Evolutionary conservation across 1,140 invertebrate genomes (phyloP), one percentile per base, ranked within the genome.

Genomic region (Forficula auricularia): DNA sequence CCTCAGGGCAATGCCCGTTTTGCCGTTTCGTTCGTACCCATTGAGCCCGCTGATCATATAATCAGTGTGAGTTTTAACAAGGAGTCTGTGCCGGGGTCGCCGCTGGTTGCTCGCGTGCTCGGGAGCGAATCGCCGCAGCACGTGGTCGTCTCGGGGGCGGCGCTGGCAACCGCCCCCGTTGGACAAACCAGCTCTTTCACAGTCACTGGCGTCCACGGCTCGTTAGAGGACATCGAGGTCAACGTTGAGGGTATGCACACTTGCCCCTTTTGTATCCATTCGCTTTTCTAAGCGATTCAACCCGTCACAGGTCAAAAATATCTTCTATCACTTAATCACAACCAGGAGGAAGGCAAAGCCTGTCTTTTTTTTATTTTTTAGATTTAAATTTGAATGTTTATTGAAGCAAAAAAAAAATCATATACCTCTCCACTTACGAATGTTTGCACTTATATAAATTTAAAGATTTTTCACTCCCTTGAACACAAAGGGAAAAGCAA

Each of bases 61-160:
- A 88, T 96, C 48, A 90, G 88, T 59, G 87, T 98, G 10, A 87
- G 88, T 19, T 98, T 98, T 63, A 98, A 98, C 64, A 94, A 95
- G 60, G 76, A 77, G 49, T 60, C 68, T 44, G 73, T 80, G 6
- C 68, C 69, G 57, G 75, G 83, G 34, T 87, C 82, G 54, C 83
- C 82, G 4, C 77, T 87, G 43, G 70, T 81, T 44, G 79, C 83
- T 8, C 63, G 68, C 45, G 76, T 83, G 16, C 72, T 72, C 45
- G 65, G 4, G 4, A 10, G 82, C 64, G 62, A 82, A 68, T 66
- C 66, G 42, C 65, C 65, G 12, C 57, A 79, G 66, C 53, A 75
- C 63, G 55, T 84, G 65, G 56, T 82, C 65, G 54, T 82, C 62
- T 70, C 81, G 73, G 56, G 84, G 63, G 66, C 70, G 56, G 67